A percentile compares a stretch with the other conserved stretches of the same genome.
These are phyloP conservation scores for Zosterops borbonicus DNA, from an alignment of 2,113 vertebrate genomes.

Conservation along the genomic window DNA sequence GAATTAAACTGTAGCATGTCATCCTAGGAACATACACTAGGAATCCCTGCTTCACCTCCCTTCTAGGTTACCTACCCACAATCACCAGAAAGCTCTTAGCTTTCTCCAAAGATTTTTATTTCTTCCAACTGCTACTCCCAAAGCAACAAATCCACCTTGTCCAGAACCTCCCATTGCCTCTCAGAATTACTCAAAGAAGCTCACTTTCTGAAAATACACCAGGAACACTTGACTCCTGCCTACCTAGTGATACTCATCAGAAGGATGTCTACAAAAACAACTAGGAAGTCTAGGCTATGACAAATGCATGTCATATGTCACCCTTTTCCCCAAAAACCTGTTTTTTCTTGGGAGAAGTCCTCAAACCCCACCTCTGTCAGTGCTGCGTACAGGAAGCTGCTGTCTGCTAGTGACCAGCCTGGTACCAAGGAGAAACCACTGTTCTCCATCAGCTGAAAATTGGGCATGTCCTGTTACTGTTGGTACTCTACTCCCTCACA, in stretches of 20 bases:
- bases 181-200: background rate
- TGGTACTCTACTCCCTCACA: background rate
- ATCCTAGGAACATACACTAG: background rate
- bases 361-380: background rate
- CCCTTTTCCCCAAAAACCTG: rapidly evolving
- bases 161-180: background rate
- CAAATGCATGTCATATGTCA: background rate
- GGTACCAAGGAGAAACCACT: background rate
- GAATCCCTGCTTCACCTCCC: background rate
- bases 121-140: background rate
- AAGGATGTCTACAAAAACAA: background rate
- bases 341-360: background rate
- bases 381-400: background rate
- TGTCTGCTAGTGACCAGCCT: background rate
- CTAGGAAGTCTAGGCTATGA: background rate
- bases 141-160: background rate
- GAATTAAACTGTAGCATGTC: background rate
- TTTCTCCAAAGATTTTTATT: background rate
- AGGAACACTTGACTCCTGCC: background rate
- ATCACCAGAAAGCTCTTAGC: background rate
- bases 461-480: background rate
- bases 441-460: background rate
- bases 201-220: background rate
- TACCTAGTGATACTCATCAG: background rate
- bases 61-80: background rate